Conservation (phyloP, 2,113 vertebrate genomes). For the Pungitius pungitius region DNA sequence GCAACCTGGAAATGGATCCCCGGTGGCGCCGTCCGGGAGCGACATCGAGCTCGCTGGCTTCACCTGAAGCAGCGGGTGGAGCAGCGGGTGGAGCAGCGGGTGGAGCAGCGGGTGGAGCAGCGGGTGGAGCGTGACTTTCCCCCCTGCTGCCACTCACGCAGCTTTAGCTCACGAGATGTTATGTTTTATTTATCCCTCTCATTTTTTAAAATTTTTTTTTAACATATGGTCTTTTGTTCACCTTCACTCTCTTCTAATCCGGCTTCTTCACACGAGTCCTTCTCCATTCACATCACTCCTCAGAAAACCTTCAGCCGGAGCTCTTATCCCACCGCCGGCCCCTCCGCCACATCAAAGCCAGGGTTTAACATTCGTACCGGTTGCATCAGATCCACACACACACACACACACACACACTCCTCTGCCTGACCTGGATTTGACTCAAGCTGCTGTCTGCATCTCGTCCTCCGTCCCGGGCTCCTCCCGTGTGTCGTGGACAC, state of each 20-base stretch:
- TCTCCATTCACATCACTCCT: too few relatives aligned
- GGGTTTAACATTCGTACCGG: not conserved
- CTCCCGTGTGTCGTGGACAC: not conserved
- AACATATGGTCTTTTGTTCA: not conserved
- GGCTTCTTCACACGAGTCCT: not conserved
- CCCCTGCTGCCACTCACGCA: not conserved
- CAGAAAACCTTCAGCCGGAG: not conserved
- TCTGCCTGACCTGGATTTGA: not conserved
- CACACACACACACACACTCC: not conserved
- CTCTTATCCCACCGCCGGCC: not conserved
- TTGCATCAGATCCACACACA: conserved; percentile 18
- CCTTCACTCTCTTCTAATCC: not conserved
- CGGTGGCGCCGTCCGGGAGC: conserved; percentile 7
- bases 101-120: too few relatives aligned
- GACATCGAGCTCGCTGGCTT: conserved; percentile 1
- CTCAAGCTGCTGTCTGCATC: not conserved
- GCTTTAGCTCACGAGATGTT: not conserved
- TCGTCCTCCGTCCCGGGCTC: not conserved
- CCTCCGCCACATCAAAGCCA: conserved; percentile 18
- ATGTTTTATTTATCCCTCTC: not conserved
- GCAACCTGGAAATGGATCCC: conserved; percentile 1
- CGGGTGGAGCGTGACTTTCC: conserved; percentile 12
- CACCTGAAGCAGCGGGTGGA: conserved; percentile 21
- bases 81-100: too few relatives aligned
- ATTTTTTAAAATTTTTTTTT: not conserved